Percentiles rank a stretch among this genome's conserved stretches.
phyloP scores from a whole-genome alignment of 2,113 vertebrate genomes.

The Festucalex cinctus region DNA sequence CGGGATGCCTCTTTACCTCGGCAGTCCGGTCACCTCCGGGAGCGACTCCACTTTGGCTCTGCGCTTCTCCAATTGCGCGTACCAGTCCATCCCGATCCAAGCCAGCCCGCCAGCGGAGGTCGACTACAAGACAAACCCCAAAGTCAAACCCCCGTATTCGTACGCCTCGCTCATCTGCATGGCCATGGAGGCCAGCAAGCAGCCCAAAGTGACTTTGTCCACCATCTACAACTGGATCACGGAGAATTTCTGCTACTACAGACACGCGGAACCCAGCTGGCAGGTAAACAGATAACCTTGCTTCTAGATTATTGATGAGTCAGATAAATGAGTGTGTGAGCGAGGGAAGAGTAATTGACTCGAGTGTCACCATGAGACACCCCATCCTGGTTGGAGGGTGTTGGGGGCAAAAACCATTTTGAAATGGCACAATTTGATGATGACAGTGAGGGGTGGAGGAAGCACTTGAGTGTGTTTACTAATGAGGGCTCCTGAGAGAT shows the following conservation, averaged over 20 bases:
- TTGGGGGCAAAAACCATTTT: neutral
- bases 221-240: constrained; percentile 86
- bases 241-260: constrained; percentile 84
- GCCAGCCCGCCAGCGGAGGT: constrained; percentile 64
- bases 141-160: constrained; percentile 81
- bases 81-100: constrained; percentile 52
- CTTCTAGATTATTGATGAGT: constrained; percentile 61
- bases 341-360: constrained; percentile 40
- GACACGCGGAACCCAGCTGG: constrained; percentile 84
- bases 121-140: constrained; percentile 78
- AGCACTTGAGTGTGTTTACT: constrained; percentile 49
- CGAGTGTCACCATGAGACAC: constrained; percentile 40
- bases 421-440: neutral
- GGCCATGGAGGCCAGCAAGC: constrained; percentile 83
- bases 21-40: constrained; percentile 70
- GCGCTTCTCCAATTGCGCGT: constrained; percentile 42
- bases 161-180: constrained; percentile 84
- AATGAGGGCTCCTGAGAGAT: constrained; percentile 73
- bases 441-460: constrained; percentile 21
- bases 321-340: constrained; percentile 48
- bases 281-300: constrained; percentile 68
- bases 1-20: constrained; percentile 70
- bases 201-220: constrained; percentile 80
- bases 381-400: neutral
- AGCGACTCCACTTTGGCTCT: constrained; percentile 50